Percentiles rank a stretch among this genome's conserved stretches.
phyloP scores from a whole-genome alignment of 37 sponge, comb jelly and placozoan species.

The Beroe ovata region DNA sequence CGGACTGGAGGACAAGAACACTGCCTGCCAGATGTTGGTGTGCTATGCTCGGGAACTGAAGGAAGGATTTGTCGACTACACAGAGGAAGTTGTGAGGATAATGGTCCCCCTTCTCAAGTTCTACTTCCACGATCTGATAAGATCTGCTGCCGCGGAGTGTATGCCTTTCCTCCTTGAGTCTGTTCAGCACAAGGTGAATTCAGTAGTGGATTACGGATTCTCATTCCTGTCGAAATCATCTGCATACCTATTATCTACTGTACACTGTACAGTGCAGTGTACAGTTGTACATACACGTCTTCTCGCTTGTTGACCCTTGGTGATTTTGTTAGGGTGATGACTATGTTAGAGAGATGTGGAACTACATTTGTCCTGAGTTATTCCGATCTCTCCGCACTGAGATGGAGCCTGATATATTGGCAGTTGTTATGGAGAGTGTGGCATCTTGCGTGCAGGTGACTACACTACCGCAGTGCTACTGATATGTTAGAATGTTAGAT shows the following conservation, averaged over 20 bases:
- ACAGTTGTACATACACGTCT: neutral
- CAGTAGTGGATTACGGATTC: too few relatives aligned
- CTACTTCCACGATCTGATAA: conserved; percentile 89
- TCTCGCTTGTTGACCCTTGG: neutral
- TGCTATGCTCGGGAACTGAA: conserved; percentile 96
- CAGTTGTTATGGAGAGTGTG: conserved; percentile 61
- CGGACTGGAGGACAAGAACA: conserved; percentile 96
- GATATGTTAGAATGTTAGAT: too few relatives aligned
- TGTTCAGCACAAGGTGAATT: conserved; percentile 77
- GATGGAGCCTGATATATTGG: conserved; percentile 82
- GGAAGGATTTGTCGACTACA: conserved; percentile 93
- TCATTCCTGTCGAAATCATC: too few relatives aligned
- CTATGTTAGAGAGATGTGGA: conserved; percentile 82
- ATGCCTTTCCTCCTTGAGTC: conserved; percentile 90
- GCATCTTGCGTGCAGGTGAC: conserved; percentile 55
- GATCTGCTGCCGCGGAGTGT: conserved; percentile 94
- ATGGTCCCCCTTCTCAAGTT: conserved; percentile 96
- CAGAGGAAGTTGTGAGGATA: conserved; percentile 84
- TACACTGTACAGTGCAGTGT: too few relatives aligned
- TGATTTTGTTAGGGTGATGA: conserved; percentile 45
- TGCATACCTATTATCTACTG: neutral
- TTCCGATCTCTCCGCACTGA: conserved; percentile 85
- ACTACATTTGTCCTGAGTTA: conserved; percentile 76
- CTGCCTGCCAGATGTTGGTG: conserved; percentile 99
- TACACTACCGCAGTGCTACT: too few relatives aligned